A percentile compares a stretch with the other conserved stretches of the same genome.
Evolutionary conservation across 2,113 vertebrate species (phyloP).

Genomic region (Benitochromis conjunctus): DNA sequence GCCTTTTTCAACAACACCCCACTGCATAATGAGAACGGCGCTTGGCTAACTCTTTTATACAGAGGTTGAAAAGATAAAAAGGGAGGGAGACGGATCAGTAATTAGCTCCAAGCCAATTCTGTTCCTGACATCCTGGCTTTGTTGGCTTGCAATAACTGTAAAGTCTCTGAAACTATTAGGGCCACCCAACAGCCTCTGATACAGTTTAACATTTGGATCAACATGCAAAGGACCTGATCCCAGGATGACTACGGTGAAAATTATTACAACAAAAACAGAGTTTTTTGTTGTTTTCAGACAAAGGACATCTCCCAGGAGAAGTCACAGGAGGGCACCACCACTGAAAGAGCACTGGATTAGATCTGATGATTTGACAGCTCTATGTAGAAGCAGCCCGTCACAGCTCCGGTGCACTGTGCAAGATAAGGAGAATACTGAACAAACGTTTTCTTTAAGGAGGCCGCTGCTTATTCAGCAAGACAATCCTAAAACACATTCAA

Average conservation of each 20-base stretch:
- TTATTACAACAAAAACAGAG: neutral
- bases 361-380: neutral
- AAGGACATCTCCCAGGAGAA: neutral
- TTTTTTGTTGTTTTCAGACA: neutral
- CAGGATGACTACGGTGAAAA: neutral
- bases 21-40: neutral
- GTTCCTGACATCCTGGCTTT: neutral
- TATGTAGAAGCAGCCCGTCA: neutral
- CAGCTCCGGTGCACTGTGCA: neutral
- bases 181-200: neutral
- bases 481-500: neutral
- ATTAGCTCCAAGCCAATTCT: neutral
- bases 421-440: neutral
- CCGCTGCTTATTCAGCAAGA: neutral
- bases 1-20: neutral
- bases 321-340: neutral
- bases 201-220: neutral
- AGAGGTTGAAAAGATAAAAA: neutral
- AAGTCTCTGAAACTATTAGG: neutral
- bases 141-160: neutral
- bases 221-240: neutral
- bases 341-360: neutral
- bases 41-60: neutral
- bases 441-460: neutral
- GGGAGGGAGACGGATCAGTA: neutral